Evolutionary conservation across 2,888 invertebrate genomes (phyloP).

Genomic region (Cheilosia pagana): DNA sequence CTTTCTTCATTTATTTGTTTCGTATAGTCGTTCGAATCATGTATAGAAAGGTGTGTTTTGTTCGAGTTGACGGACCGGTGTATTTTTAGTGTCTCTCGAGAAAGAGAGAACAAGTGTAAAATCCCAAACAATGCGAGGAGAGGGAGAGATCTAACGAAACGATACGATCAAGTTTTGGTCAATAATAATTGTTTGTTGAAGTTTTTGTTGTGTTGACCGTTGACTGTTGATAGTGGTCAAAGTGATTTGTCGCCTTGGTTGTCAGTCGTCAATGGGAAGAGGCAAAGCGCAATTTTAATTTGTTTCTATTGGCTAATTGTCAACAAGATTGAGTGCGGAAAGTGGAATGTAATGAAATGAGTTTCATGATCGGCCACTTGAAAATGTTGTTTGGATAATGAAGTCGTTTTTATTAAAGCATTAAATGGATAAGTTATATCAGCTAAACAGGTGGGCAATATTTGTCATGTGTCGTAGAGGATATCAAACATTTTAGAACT

Average conservation of each 20-base stretch:
- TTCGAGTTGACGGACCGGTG: constrained; percentile 37
- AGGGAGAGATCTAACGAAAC: constrained; percentile 23
- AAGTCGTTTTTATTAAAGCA: background rate
- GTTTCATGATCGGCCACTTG: constrained; percentile 23
- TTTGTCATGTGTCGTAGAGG: too few relatives aligned
- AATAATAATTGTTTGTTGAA: constrained; percentile 26
- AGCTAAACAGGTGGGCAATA: background rate
- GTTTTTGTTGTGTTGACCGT: background rate
- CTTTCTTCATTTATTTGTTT: constrained; percentile 15
- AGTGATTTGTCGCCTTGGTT: constrained; percentile 19
- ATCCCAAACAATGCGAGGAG: constrained; percentile 38
- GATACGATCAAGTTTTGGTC: constrained; percentile 42
- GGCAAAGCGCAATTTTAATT: constrained; percentile 37
- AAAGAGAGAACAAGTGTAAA: constrained; percentile 28
- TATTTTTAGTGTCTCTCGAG: constrained; percentile 3
- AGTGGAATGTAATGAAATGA: constrained; percentile 35
- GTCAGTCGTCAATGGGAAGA: constrained; percentile 41
- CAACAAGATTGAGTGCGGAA: constrained; percentile 19
- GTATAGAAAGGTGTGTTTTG: constrained; percentile 60
- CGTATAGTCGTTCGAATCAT: constrained; percentile 55
- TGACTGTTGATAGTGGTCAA: background rate
- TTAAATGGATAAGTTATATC: background rate
- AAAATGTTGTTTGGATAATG: background rate
- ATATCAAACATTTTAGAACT: too few relatives aligned
- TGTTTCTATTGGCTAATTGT: constrained; percentile 33